These are phyloP conservation scores for Eupithecia dodoneata DNA, from an alignment of 2,888 invertebrate species.

Conservation along the genomic window DNA sequence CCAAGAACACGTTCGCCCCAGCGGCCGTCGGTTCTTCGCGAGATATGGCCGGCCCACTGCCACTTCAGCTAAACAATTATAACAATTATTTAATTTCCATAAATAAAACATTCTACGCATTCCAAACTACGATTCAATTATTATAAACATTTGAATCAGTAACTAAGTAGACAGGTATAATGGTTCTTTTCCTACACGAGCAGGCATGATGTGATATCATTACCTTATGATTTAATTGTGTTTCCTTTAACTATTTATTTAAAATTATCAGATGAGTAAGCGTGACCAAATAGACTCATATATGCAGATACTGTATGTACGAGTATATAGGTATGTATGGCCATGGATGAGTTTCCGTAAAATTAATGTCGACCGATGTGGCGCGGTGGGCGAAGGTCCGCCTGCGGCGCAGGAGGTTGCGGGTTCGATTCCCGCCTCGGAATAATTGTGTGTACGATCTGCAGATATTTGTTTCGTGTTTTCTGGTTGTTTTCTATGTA, in stretches of 20 bases:
- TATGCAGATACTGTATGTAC: not conserved
- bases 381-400: too few species aligned
- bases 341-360: not conserved
- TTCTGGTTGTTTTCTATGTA: too few species aligned
- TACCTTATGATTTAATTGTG: not conserved
- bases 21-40: too few species aligned
- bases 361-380: not conserved
- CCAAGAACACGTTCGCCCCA: too few species aligned
- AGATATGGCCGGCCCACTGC: too few species aligned
- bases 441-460: too few species aligned
- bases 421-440: too few species aligned
- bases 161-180: not conserved
- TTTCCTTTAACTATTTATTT: conserved; percentile 2
- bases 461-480: too few species aligned
- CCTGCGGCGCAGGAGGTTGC: too few species aligned
- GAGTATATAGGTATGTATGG: not conserved
- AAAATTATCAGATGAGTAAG: not conserved
- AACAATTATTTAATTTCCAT: not conserved
- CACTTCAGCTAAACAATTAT: too few species aligned
- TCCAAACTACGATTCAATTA: not conserved
- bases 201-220: not conserved
- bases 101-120: not conserved
- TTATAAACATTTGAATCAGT: not conserved
- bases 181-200: not conserved
- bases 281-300: not conserved